Base-by-base conservation (phyloP, 2,797 vertebrate genomes). In the Neosilurus hyrtlii region DNA sequence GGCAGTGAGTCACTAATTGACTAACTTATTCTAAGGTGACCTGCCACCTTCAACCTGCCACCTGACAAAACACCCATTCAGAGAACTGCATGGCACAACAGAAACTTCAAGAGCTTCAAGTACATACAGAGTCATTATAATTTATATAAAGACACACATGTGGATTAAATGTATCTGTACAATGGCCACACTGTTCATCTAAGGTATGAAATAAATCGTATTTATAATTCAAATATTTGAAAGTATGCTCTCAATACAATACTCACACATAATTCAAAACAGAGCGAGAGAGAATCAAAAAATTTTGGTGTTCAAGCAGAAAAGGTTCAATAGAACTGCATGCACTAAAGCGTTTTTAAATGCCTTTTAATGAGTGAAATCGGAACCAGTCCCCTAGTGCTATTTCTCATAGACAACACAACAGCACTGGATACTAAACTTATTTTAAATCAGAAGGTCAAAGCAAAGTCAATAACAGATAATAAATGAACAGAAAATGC, bases 51-150 rank as follows among this genome's bases (percentile, higher is more conserved):
- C 68, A 43, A 80, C 56, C 68, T 30, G 59, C n/a, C 20, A 61
- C 51, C 62, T 80, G 52, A 80, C 83, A 74, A 80, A 79, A 80
- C 72, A 61, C 59, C 70, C 62, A 68, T 84, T 80, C 82, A 66
- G 51, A 49, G 51, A n/a, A 37, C 49, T 2, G 22, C 51, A 65
- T 67, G 77, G 51, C 54, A 22, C 78, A 67, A 84, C 10, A 75
- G 37, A 68, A 51, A 15, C 71, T 61, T 15, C 14, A 76, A 26
- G 18, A 37, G 24, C 54, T 75, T 72, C 54, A 75, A 52, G 54
- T 51, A 75, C 35, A 66, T 57, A 73, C 56, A 74, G 30, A 54
- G n/a, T 57, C 59, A 67, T n/a, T 66, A 8, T 43, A 16, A 24
- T 61, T 37, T 79, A 43, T 71, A 83, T 79, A 54, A 65, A 37